A percentile compares a stretch with the other conserved stretches of the same genome.
Evolutionary conservation across 2,888 invertebrate species (phyloP).

Genomic region (Cheiracanthium punctorium): DNA sequence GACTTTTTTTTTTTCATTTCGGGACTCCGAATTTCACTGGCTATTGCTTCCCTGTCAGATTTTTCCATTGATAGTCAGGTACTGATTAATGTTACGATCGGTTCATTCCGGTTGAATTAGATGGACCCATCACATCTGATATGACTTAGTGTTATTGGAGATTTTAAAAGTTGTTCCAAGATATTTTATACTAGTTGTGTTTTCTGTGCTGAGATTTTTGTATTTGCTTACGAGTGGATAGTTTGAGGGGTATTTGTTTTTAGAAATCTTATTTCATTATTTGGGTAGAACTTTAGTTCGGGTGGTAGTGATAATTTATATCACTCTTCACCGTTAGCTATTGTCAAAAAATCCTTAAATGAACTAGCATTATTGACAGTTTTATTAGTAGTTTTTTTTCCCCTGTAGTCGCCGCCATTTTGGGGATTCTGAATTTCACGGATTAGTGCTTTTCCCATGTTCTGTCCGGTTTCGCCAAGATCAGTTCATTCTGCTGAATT

Average conservation of each 20-base stretch:
- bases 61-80: neutral
- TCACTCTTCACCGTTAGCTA: no score
- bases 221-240: neutral
- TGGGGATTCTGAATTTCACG: constrained; percentile 6
- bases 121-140: neutral
- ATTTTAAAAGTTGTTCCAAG: neutral
- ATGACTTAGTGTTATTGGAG: neutral
- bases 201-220: neutral
- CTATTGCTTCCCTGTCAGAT: neutral
- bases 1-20: neutral
- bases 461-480: neutral
- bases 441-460: neutral
- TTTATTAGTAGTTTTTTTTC: neutral
- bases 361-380: no score
- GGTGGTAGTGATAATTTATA: no score
- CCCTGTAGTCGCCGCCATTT: neutral
- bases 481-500: neutral
- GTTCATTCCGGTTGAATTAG: neutral
- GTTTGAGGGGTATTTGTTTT: neutral
- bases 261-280: no score
- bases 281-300: no score
- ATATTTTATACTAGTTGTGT: neutral
- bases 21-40: neutral
- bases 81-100: neutral
- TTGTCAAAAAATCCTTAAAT: no score